Evolutionary conservation across 2,113 vertebrate genomes (phyloP).

Genomic region (Austrofundulus limnaeus): DNA sequence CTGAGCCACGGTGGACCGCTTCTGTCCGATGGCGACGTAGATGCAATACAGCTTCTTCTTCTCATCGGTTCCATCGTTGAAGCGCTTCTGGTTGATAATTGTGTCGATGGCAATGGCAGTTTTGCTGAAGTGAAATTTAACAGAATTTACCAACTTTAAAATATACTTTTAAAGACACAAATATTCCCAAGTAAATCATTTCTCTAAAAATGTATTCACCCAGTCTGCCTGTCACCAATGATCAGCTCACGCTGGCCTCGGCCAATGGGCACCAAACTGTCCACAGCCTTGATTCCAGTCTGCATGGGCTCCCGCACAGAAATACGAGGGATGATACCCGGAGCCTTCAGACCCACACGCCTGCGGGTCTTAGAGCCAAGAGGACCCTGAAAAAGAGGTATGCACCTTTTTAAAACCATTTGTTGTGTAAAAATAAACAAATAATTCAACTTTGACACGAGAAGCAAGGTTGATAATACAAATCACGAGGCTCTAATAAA

Average conservation of each 20-base stretch:
- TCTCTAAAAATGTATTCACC: conserved; percentile 71
- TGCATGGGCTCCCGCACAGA: conserved; percentile 99
- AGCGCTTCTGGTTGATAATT: conserved; percentile 98
- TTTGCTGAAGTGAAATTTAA: conserved; percentile 81
- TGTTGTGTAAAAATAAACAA: not conserved
- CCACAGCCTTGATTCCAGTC: conserved; percentile 98
- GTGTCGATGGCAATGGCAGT: conserved; percentile 97
- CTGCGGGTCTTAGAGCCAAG: conserved; percentile 85
- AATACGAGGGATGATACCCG: conserved; percentile 97
- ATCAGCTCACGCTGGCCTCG: conserved; percentile 98
- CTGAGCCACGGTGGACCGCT: conserved; percentile 97
- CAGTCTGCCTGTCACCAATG: conserved; percentile 97
- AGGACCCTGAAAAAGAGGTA: conserved; percentile 80
- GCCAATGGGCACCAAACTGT: conserved; percentile 97
- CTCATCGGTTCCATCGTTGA: conserved; percentile 95
- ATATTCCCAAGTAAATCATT: not conserved
- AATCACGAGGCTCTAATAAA: too few relatives aligned
- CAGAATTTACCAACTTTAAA: not conserved
- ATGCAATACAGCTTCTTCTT: conserved; percentile 99
- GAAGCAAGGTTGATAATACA: too few relatives aligned
- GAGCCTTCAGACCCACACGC: conserved; percentile 96
- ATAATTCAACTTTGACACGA: too few relatives aligned
- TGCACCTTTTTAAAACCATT: not conserved
- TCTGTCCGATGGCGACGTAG: conserved; percentile 98
- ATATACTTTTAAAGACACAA: not conserved